Conservation (phyloP, 2,888 invertebrate genomes). For the Calephelis perditalis region DNA sequence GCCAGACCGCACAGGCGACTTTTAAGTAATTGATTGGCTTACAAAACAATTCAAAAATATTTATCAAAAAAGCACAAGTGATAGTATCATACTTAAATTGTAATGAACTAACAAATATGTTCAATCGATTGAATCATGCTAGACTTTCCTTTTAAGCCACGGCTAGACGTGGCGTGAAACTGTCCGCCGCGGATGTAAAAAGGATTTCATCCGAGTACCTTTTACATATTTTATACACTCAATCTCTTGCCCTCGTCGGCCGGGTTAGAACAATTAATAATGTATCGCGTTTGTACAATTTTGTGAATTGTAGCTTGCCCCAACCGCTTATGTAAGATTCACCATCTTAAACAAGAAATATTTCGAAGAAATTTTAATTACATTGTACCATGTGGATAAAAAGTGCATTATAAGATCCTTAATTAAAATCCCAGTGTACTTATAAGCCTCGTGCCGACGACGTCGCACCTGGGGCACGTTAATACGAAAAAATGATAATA, state of each 20-base stretch:
- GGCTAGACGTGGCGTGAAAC: constrained; percentile 49
- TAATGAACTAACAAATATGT: too few relatives aligned
- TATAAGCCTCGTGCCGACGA: constrained; percentile 53
- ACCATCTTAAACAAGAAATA: constrained; percentile 1
- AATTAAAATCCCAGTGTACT: constrained; percentile 65
- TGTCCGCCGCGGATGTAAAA: constrained; percentile 66
- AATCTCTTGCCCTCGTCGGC: constrained; percentile 52
- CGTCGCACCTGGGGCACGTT: constrained; percentile 60
- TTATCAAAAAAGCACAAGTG: too few relatives aligned
- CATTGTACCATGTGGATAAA: constrained; percentile 25
- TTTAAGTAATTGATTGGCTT: too few relatives aligned
- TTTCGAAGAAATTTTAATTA: constrained; percentile 16
- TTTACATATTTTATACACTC: constrained; percentile 65
- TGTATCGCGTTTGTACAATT: constrained; percentile 50
- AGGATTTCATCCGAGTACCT: constrained; percentile 68
- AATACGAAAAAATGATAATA: constrained; percentile 39
- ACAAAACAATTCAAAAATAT: too few relatives aligned
- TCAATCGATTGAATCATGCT: too few relatives aligned
- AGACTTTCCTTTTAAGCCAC: constrained; percentile 47
- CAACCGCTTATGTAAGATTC: constrained; percentile 12
- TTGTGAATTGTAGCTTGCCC: constrained; percentile 45
- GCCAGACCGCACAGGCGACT: too few relatives aligned
- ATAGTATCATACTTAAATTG: too few relatives aligned
- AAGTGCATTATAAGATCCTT: constrained; percentile 52
- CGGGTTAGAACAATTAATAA: constrained; percentile 59